Percentiles rank a stretch among this genome's conserved stretches.
These are phyloP conservation scores for Psittacula cyanocephala DNA, from an alignment of 2,113 vertebrate species.

Conservation along the genomic window DNA sequence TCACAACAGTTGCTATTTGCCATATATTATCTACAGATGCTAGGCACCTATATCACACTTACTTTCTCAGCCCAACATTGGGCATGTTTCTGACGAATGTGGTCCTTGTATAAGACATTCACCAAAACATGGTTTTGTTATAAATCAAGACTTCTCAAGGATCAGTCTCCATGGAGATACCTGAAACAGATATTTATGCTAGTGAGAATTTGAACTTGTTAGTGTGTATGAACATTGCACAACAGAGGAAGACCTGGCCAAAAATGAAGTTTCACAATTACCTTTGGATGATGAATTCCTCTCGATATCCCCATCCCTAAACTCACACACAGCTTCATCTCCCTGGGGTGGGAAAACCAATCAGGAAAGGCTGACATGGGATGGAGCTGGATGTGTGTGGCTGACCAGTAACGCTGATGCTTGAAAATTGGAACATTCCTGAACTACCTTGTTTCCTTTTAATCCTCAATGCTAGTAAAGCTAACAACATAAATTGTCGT, in stretches of 20 bases:
- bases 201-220: not conserved
- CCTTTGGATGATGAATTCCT: not conserved
- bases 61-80: not conserved
- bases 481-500: not conserved
- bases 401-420: not conserved
- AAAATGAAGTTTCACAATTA: not conserved
- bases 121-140: not conserved
- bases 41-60: not conserved
- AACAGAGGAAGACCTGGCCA: not conserved
- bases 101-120: fast-evolving
- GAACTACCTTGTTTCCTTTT: not conserved
- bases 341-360: not conserved
- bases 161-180: not conserved
- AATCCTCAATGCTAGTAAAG: not conserved
- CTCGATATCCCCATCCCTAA: not conserved
- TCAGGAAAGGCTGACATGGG: fast-evolving
- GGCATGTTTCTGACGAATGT: fast-evolving
- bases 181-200: not conserved
- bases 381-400: not conserved
- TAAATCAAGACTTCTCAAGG: not conserved
- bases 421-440: not conserved
- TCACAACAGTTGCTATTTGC: not conserved
- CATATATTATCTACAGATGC: not conserved
- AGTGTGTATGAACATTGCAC: fast-evolving
- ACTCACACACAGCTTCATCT: not conserved